Evolutionary conservation across 2,113 vertebrate species (phyloP).

Genomic region (Hippocampus guttulatus): DNA sequence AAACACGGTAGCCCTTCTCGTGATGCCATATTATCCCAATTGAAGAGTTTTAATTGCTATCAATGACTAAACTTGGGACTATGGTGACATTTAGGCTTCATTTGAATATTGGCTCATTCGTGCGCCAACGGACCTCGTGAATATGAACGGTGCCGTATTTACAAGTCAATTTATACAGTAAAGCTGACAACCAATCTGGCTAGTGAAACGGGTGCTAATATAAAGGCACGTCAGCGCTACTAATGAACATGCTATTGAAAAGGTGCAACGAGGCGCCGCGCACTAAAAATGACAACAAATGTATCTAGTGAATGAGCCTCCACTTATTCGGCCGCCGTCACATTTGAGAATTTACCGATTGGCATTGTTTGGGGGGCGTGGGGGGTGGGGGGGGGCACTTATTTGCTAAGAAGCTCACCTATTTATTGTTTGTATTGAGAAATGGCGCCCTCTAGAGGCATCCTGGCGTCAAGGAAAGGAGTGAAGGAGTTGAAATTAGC

Average conservation of each 20-base stretch:
- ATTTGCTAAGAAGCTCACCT: too few relatives aligned
- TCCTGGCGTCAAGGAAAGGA: too few relatives aligned
- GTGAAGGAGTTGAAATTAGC: too few relatives aligned
- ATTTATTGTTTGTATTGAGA: too few relatives aligned
- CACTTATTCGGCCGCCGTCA: too few relatives aligned
- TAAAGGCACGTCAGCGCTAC: neutral
- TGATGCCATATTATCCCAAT: neutral
- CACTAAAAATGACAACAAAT: neutral
- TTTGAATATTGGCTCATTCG: conserved; percentile 6
- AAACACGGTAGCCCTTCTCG: neutral
- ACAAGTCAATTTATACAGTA: neutral
- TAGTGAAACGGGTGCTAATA: too few relatives aligned
- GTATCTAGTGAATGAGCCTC: neutral
- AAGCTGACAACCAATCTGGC: neutral
- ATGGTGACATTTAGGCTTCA: conserved; percentile 11
- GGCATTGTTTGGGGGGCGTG: too few relatives aligned
- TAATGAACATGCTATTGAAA: neutral
- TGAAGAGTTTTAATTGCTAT: neutral
- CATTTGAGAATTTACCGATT: too few relatives aligned
- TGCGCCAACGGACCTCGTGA: neutral
- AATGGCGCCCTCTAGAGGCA: too few relatives aligned
- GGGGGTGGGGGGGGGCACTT: too few relatives aligned
- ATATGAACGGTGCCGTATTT: neutral
- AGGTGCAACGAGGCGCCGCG: too few relatives aligned
- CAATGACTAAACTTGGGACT: neutral